A percentile compares a stretch with the other conserved stretches of the same genome.
Conservation (phyloP, 2,113 vertebrate species). For the Larimichthys polyactis region DNA sequence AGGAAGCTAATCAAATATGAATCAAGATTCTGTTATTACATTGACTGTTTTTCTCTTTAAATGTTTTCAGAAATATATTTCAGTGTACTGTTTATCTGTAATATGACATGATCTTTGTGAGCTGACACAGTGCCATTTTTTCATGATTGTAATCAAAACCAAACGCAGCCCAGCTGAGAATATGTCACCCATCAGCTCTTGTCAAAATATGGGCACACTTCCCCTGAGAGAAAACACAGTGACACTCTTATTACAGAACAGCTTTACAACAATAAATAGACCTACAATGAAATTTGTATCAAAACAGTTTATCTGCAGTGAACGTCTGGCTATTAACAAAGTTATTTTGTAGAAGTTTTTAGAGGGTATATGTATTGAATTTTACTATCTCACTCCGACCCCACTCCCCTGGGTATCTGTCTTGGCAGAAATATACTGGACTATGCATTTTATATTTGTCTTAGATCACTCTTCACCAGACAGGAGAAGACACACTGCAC, state of each 20-base stretch:
- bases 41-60: too few species aligned
- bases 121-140: too few species aligned
- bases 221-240: not conserved
- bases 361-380: not conserved
- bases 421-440: conserved; percentile 40
- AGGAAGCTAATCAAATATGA: too few species aligned
- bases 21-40: too few species aligned
- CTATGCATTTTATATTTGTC: conserved; percentile 30
- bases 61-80: too few species aligned
- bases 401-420: conserved; percentile 33
- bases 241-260: not conserved
- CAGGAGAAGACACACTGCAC: conserved; percentile 26
- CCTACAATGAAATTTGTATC: conserved; percentile 2
- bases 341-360: conserved; percentile 3
- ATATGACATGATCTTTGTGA: too few species aligned
- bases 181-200: too few species aligned
- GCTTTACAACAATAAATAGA: conserved; percentile 19
- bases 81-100: too few species aligned
- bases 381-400: conserved; percentile 40
- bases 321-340: conserved; percentile 19
- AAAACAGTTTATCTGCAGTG: not conserved
- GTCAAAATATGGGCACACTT: not conserved
- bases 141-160: too few species aligned
- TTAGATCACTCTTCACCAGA: conserved; percentile 33
- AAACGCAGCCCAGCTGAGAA: too few species aligned